Conservation (phyloP, 2,888 invertebrate species). For the Bellardia pandia region DNA sequence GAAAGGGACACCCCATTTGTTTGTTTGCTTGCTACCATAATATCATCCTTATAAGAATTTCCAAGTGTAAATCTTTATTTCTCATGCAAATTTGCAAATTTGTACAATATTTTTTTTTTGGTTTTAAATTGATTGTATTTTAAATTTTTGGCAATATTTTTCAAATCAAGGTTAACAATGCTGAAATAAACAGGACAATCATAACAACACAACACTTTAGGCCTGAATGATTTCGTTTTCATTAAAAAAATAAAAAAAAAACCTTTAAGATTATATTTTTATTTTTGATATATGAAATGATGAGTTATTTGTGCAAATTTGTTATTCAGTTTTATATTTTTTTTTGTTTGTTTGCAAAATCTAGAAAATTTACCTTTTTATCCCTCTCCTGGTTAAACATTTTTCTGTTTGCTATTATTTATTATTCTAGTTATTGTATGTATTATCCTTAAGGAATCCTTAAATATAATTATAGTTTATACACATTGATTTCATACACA, state of each 20-base stretch:
- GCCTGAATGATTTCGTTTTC: constrained; percentile 68
- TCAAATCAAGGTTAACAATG: constrained; percentile 69
- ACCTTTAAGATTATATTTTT: constrained; percentile 6
- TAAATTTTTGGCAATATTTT: constrained; percentile 67
- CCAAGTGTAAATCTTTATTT: constrained; percentile 31
- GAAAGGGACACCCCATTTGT: constrained; percentile 64
- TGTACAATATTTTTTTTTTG: neutral
- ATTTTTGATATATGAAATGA: constrained; percentile 67
- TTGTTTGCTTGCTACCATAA: constrained; percentile 55
- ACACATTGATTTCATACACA: constrained; percentile 32
- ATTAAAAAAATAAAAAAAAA: neutral
- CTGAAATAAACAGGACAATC: constrained; percentile 67
- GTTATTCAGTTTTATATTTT: neutral
- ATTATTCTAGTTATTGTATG: constrained; percentile 30
- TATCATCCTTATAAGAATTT: constrained; percentile 31
- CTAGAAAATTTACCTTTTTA: constrained; percentile 54
- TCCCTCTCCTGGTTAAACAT: constrained; percentile 12
- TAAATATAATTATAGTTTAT: constrained; percentile 65
- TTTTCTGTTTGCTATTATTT: constrained; percentile 3
- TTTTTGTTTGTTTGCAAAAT: constrained; percentile 7
- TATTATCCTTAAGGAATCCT: constrained; percentile 58
- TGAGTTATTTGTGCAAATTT: constrained; percentile 49
- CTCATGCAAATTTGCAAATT: constrained; percentile 71
- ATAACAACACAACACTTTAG: constrained; percentile 71
- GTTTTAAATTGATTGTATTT: constrained; percentile 53